phyloP scores from a whole-genome alignment of 2,888 invertebrate genomes.

The Polydesmus complanatus region DNA sequence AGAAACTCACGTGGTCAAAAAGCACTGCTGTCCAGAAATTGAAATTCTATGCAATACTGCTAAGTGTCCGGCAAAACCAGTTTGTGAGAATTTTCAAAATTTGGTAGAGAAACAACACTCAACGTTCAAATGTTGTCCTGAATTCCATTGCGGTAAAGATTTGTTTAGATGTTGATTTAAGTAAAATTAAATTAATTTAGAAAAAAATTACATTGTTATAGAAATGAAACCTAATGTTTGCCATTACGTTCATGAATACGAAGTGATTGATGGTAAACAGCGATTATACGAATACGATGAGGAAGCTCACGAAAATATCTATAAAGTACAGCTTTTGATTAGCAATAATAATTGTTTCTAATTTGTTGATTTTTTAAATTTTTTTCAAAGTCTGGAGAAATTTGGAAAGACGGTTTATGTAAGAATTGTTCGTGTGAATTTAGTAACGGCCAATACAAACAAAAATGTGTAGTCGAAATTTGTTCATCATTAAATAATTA shows the following conservation, averaged over 20 bases:
- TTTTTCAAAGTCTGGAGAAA: conserved; percentile 40
- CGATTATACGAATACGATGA: conserved; percentile 26
- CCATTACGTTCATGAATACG: conserved; percentile 44
- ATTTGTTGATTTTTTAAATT: neutral
- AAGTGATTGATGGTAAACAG: conserved; percentile 30
- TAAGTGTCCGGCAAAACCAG: conserved; percentile 45
- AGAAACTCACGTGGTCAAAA: conserved; percentile 41
- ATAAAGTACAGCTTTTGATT: conserved; percentile 41
- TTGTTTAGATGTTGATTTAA: neutral
- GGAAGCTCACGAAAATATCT: conserved; percentile 32
- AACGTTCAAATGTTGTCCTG: conserved; percentile 46
- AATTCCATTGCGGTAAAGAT: conserved; percentile 49
- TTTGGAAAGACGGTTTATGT: conserved; percentile 58
- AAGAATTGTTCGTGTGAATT: conserved; percentile 45
- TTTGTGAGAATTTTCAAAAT: conserved; percentile 46
- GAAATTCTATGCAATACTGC: conserved; percentile 46
- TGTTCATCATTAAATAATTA: conserved; percentile 39
- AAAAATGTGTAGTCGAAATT: conserved; percentile 39
- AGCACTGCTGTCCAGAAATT: conserved; percentile 57
- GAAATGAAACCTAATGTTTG: conserved; percentile 51
- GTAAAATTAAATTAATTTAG: too few relatives aligned
- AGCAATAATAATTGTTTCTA: neutral
- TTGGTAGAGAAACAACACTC: conserved; percentile 15
- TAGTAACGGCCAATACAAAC: conserved; percentile 26
- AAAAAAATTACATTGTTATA: conserved; percentile 25